Evolutionary conservation across 2,888 invertebrate species (phyloP).

Genomic region (Agonopterix heracliana): DNA sequence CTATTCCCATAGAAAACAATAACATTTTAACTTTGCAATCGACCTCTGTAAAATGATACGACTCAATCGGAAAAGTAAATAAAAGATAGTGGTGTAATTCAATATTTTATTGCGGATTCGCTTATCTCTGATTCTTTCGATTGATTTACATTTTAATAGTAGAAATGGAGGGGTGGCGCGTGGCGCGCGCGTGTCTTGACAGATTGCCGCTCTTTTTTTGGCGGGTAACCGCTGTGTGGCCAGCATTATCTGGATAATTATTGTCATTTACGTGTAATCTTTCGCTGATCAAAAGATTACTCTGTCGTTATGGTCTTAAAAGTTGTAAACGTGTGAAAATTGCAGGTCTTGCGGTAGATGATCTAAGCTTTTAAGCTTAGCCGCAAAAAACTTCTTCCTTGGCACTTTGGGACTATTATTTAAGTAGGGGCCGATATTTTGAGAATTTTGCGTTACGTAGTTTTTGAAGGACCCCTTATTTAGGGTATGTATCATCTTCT

Average conservation of each 20-base stretch:
- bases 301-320: conserved; percentile 23
- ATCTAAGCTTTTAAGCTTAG: no score
- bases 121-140: conserved; percentile 51
- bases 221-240: conserved; percentile 3
- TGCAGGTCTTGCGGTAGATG: conserved; percentile 10
- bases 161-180: conserved; percentile 40
- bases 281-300: conserved; percentile 1
- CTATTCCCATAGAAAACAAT: conserved; percentile 44
- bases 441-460: no score
- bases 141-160: conserved; percentile 55
- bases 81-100: conserved; percentile 61
- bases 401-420: no score
- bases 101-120: conserved; percentile 60
- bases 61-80: conserved; percentile 68
- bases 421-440: no score
- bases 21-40: conserved; percentile 42
- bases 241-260: conserved; percentile 39
- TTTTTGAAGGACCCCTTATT: no score
- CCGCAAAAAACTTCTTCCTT: no score
- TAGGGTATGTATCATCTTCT: no score
- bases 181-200: conserved; percentile 56
- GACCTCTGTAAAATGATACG: conserved; percentile 53
- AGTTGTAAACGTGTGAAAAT: conserved; percentile 26
- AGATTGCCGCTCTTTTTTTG: conserved; percentile 36
- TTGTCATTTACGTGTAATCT: conserved; percentile 40